Base-by-base conservation (phyloP, 2,888 invertebrate genomes). In the Parthenolecanium corni region DNA sequence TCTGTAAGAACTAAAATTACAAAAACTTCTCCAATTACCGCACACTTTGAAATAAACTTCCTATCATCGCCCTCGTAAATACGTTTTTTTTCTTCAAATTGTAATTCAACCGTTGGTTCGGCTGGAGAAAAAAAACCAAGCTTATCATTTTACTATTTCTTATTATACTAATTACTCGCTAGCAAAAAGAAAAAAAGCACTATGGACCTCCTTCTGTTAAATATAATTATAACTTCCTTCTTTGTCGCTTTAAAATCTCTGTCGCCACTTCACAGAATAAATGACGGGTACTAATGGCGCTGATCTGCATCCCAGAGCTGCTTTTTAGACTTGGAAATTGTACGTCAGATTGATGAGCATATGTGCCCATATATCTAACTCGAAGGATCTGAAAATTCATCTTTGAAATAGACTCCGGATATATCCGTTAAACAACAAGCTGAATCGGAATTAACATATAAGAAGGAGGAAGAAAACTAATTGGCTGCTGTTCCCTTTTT, bases 241-340 rank as follows among this genome's bases (percentile, higher is more conserved):
- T 57, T 57, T 42, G 42, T 44, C 24, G 24, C 44, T 40, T 47
- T 57, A 25, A 18, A 57, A 57, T 57, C 57, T 57, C 57, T 57
- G 57, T 57, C 57, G 57, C 57, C 47, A 57, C 57, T 31, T 57
- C 57, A 57, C 57, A 44, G 23, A 57, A 57, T 57, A 57, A 57
- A 46, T 57, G 46, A 57, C 57, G 23, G 14, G 16, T 23, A 44
- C 46, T 46, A 46, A 46, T 57, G 25, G 57, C 38, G 54, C 42
- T 23, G 54, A 36, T 54, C 14, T 18, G 6, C 44, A 14, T 36
- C 21, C 53, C 38, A 42, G 44, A 25, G 57, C 44, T 24, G 44
- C 24, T 24, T 24, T 24, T 46, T 25, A 57, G 44, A 42, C 24
- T 31, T 25, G 24, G 20, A 25, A 9, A 14, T 20, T 47, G 20